Evolutionary conservation across 2,888 invertebrate genomes (phyloP).

Genomic region (Melanostoma scalare): DNA sequence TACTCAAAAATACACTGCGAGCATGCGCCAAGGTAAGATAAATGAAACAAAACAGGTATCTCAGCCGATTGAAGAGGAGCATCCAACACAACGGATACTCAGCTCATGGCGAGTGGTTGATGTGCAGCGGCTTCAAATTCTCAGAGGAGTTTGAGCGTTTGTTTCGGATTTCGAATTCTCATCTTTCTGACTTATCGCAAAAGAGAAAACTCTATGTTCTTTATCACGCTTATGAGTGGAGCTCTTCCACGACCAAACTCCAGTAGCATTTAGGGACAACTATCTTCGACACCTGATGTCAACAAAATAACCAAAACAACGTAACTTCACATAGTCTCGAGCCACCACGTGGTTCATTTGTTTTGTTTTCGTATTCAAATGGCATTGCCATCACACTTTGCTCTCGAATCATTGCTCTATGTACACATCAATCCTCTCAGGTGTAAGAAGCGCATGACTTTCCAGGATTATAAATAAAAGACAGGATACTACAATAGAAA

Average conservation of each 20-base stretch:
- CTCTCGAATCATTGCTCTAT: constrained; percentile 8
- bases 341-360: constrained; percentile 64
- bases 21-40: constrained; percentile 69
- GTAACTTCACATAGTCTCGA: constrained; percentile 6
- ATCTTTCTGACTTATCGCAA: too few species aligned
- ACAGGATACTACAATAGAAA: neutral
- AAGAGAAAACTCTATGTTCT: too few species aligned
- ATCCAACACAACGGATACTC: constrained; percentile 34
- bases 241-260: too few species aligned
- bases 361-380: constrained; percentile 43
- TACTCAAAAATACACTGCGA: constrained; percentile 50
- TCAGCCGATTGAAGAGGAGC: constrained; percentile 50
- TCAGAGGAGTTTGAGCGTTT: too few species aligned
- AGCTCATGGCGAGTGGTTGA: constrained; percentile 12
- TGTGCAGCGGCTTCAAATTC: neutral
- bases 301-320: constrained; percentile 40
- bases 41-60: constrained; percentile 55
- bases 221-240: too few species aligned
- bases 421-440: constrained; percentile 31
- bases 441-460: constrained; percentile 51
- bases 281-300: constrained; percentile 31
- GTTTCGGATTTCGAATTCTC: too few species aligned
- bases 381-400: constrained; percentile 55
- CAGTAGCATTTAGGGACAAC: too few species aligned
- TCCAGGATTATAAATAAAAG: constrained; percentile 49